phyloP scores from a whole-genome alignment of 2,113 vertebrate genomes.

The Sceloporus undulatus region DNA sequence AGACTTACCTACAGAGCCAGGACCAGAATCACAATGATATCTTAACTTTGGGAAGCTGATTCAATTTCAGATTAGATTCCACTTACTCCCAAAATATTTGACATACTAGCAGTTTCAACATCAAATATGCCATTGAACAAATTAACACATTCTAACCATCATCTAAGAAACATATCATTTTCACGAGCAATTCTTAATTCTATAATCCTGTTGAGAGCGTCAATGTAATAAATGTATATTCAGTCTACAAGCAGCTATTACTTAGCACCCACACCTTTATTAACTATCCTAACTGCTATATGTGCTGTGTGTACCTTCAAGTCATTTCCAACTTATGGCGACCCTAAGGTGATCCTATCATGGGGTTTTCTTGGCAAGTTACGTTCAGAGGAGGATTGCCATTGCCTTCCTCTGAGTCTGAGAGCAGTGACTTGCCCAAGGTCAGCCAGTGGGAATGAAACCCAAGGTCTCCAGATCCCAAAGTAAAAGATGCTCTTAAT shows the following conservation, averaged over 20 bases:
- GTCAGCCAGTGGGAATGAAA: too few relatives aligned
- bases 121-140: neutral
- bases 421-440: too few relatives aligned
- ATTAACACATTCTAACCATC: neutral
- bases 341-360: too few relatives aligned
- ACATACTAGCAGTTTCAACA: neutral
- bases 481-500: neutral
- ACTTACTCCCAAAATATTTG: neutral
- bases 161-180: neutral
- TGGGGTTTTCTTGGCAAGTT: too few relatives aligned
- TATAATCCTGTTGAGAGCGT: neutral
- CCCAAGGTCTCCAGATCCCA: neutral
- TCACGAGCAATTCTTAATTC: neutral
- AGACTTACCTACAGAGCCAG: neutral
- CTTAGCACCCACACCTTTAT: neutral
- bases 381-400: too few relatives aligned
- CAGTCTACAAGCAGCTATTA: neutral
- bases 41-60: neutral
- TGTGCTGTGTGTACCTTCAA: too few relatives aligned
- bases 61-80: neutral
- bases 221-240: neutral
- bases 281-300: neutral
- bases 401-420: too few relatives aligned
- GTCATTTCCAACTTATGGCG: too few relatives aligned
- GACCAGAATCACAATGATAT: neutral